phyloP scores from a whole-genome alignment of 2,113 vertebrate genomes.

The Micromys minutus region DNA sequence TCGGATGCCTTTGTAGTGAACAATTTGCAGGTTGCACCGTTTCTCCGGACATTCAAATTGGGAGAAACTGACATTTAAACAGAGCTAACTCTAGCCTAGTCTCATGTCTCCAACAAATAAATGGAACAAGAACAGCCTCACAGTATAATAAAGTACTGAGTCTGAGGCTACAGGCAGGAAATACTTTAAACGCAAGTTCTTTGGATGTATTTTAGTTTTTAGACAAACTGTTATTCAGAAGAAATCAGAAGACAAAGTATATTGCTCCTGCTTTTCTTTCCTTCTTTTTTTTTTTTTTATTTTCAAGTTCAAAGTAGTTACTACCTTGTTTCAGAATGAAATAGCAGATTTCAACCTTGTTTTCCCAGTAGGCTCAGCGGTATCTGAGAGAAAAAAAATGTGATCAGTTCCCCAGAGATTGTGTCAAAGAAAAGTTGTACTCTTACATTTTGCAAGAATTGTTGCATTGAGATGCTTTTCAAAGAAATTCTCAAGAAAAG shows the following conservation, averaged over 20 bases:
- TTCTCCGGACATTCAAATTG: not conserved
- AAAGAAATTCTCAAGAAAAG: slow-evolving; percentile 72
- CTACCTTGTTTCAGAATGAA: slow-evolving; percentile 50
- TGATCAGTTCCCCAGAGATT: slow-evolving; percentile 53
- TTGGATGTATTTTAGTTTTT: slow-evolving; percentile 52
- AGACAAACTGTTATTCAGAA: slow-evolving; percentile 51
- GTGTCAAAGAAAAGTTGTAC: slow-evolving; percentile 65
- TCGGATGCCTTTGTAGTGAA: not conserved
- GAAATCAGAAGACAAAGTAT: slow-evolving; percentile 36
- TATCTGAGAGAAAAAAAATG: slow-evolving; percentile 44
- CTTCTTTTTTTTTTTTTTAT: not conserved
- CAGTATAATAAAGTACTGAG: not conserved
- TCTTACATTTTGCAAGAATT: slow-evolving; percentile 64
- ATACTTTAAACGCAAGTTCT: slow-evolving; percentile 20
- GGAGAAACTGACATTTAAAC: not conserved
- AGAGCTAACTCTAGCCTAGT: not conserved
- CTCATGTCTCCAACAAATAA: slow-evolving; percentile 39
- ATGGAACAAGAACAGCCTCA: slow-evolving; percentile 6
- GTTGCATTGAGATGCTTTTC: slow-evolving; percentile 69
- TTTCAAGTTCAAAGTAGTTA: slow-evolving; percentile 61
- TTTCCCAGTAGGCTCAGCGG: slow-evolving; percentile 41
- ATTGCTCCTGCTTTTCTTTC: not conserved
- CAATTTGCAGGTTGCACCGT: too few relatives aligned
- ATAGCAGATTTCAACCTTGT: slow-evolving; percentile 56
- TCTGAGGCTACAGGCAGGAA: not conserved